These are phyloP conservation scores for Pluvialis apricaria DNA, from an alignment of 2,113 vertebrate species.

Conservation along the genomic window DNA sequence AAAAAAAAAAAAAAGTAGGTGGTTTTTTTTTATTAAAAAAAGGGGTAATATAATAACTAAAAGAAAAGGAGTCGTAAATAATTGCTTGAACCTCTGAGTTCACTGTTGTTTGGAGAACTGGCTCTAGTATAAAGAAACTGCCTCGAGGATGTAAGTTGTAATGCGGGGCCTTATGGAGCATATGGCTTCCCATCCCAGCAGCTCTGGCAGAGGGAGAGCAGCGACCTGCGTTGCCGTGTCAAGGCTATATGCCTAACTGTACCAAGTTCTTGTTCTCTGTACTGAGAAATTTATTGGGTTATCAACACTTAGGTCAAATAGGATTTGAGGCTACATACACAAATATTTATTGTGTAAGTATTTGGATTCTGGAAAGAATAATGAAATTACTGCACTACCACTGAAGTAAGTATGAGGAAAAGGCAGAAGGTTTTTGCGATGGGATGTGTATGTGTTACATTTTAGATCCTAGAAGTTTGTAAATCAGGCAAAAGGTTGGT, in stretches of 20 bases:
- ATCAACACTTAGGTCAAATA: background rate
- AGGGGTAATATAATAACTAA: background rate
- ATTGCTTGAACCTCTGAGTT: background rate
- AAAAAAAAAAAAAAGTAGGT: background rate
- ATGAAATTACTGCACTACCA: background rate
- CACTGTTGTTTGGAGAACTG: background rate
- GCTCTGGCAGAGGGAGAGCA: background rate
- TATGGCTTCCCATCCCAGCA: rapidly evolving
- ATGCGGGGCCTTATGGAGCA: rapidly evolving
- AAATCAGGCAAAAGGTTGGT: background rate
- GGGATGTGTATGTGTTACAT: background rate
- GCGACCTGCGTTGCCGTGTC: rapidly evolving
- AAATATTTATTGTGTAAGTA: background rate
- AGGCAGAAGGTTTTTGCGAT: background rate
- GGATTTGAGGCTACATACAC: background rate
- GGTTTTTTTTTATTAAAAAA: background rate
- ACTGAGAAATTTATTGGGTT: background rate
- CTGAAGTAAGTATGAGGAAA: background rate
- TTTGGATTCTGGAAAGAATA: background rate
- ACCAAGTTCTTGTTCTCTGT: background rate
- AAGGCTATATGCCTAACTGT: too few species aligned
- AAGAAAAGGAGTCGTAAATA: background rate
- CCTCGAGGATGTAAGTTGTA: background rate
- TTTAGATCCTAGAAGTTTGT: background rate
- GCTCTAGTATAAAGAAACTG: background rate